These are phyloP conservation scores for Diorhabda sublineata DNA, from an alignment of 1,140 invertebrate species.

Conservation along the genomic window DNA sequence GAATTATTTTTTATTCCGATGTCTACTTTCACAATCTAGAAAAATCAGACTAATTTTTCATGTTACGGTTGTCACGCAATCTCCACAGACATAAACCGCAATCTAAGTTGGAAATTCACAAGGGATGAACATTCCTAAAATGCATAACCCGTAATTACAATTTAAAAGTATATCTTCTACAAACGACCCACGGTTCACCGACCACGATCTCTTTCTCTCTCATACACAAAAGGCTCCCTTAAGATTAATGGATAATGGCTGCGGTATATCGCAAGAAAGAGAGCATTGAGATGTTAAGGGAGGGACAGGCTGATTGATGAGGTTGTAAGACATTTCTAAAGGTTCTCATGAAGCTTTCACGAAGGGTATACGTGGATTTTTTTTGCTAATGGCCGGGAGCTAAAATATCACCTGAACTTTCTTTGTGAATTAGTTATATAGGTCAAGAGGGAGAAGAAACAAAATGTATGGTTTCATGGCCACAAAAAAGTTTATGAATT, in stretches of 20 bases:
- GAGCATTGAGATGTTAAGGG: conserved; percentile 19
- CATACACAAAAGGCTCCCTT: conserved; percentile 4
- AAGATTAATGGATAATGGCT: conserved; percentile 19
- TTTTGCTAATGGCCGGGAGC: conserved; percentile 14
- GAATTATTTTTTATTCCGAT: too few relatives aligned
- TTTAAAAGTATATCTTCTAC: conserved; percentile 13
- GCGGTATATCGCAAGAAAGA: conserved; percentile 18
- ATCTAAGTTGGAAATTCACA: background rate
- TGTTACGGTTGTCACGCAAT: too few relatives aligned
- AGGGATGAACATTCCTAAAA: conserved; percentile 8
- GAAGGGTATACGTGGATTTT: conserved; percentile 14
- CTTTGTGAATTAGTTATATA: conserved; percentile 13
- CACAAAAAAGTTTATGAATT: background rate
- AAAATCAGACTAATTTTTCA: too few relatives aligned
- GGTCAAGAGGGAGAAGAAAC: background rate
- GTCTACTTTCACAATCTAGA: too few relatives aligned
- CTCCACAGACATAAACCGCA: too few relatives aligned
- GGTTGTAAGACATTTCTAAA: conserved; percentile 18
- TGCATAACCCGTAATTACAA: conserved; percentile 15
- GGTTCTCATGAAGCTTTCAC: conserved; percentile 20
- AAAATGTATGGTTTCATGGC: background rate
- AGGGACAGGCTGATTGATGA: conserved; percentile 17
- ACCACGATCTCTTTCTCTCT: conserved; percentile 1
- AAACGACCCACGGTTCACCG: conserved; percentile 13
- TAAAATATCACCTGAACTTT: conserved; percentile 16